These are phyloP conservation scores for Hirudinaria manillensis DNA, from an alignment of 2,888 invertebrate species.

Conservation along the genomic window DNA sequence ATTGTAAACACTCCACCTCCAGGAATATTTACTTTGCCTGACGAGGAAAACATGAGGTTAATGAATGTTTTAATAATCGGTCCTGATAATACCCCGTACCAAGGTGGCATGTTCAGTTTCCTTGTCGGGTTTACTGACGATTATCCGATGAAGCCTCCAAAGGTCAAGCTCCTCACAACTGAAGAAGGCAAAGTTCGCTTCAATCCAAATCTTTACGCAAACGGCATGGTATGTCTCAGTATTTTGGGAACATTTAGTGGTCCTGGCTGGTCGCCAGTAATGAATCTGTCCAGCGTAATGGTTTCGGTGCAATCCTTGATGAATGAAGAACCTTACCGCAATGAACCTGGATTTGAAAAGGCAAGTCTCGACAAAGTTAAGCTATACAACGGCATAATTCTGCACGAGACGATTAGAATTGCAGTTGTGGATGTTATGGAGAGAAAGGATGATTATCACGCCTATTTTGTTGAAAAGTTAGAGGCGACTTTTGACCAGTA, in stretches of 20 bases:
- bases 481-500: conserved; percentile 59
- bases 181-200: conserved; percentile 61
- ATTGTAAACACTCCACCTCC: conserved; percentile 60
- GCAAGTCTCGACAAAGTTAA: conserved; percentile 46
- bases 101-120: conserved; percentile 58
- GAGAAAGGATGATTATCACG: conserved; percentile 31
- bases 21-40: conserved; percentile 60
- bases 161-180: conserved; percentile 62
- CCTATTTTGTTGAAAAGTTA: conserved; percentile 56
- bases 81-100: conserved; percentile 63
- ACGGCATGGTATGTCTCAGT: conserved; percentile 61
- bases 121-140: conserved; percentile 58
- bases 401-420: conserved; percentile 60
- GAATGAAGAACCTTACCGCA: conserved; percentile 63
- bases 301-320: conserved; percentile 62
- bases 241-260: conserved; percentile 61
- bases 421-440: conserved; percentile 61
- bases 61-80: conserved; percentile 61
- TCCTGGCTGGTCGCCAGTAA: conserved; percentile 61
- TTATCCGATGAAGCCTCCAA: conserved; percentile 60
- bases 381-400: conserved; percentile 59
- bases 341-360: conserved; percentile 63
- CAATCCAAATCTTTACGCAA: conserved; percentile 63
- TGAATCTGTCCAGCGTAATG: conserved; percentile 58
- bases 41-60: conserved; percentile 57